Base-by-base conservation (phyloP, 2,113 vertebrate genomes). In the Talpa occidentalis region DNA sequence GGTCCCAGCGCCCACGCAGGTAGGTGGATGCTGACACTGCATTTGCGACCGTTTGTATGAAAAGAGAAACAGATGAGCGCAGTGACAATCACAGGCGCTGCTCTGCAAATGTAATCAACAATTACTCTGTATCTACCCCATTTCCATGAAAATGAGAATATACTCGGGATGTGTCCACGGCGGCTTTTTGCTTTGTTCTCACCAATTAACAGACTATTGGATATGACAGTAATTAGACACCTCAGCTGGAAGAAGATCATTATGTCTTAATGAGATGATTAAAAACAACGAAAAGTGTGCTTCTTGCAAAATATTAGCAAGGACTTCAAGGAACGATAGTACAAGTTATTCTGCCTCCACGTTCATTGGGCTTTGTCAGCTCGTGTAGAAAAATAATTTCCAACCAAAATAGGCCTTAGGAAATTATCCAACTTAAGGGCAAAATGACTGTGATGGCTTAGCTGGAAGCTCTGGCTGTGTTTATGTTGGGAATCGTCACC, bases 201-300 rank as follows among this genome's bases (percentile, higher is more conserved):
- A 93, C 59, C 92, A 96, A 97, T 97, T 98, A 98, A 97, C 44
- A 93, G 91, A 85, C 90, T 95, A 96, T 95, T 96, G 95, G 91
- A 92, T 97, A 93, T 96, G 97, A 97, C 95, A 96, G 80, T 81
- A 96, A 96, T 96, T 96, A 97, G 92, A 96, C 69, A 95, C 95
- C 97, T 97, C 97, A 96, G 96, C 91, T 97, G 88, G 66, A 97
- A 95, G 95, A 93, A 96, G 92, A 98, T 97, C 96, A 96, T 97
- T 98, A 97, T 70, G 83, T 85, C 95, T 97, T 98, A 98, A 98
- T 95, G 95, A 98, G 97, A 95, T 97, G 95, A 98, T 97, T 98
- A 98, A 97, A 98, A 96, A 54, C 64, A 93, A 98, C 60, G 79
- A 97, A 97, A 97, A 90, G 72, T 96, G 91, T 92, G 78, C 56